A percentile compares a stretch with the other conserved stretches of the same genome.
These are phyloP conservation scores for Siderastrea siderea DNA, from an alignment of 92 coral and sea anemone species.

Conservation along the genomic window DNA sequence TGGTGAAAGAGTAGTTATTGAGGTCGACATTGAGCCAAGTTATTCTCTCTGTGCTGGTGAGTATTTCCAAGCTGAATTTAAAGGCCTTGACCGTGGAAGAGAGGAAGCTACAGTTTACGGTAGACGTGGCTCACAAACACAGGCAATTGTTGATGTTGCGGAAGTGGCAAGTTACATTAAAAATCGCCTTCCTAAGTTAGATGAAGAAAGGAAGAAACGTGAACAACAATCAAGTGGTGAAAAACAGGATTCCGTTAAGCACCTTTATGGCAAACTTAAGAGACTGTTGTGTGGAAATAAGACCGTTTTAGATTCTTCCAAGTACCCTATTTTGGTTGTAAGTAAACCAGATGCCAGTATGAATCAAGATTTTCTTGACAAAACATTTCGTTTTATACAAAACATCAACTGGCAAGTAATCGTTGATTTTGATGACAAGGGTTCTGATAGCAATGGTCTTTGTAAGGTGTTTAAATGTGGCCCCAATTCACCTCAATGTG, in stretches of 20 bases:
- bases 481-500: constrained; percentile 20
- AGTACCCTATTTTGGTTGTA: constrained; percentile 22
- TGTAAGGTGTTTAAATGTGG: constrained; percentile 31
- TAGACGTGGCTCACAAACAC: constrained; percentile 50
- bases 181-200: constrained; percentile 45
- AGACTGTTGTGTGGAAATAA: constrained; percentile 53
- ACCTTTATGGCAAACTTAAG: constrained; percentile 31
- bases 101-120: constrained; percentile 4
- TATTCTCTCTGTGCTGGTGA: constrained; percentile 39
- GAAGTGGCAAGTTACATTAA: constrained; percentile 16
- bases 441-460: constrained; percentile 36
- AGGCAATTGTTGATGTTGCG: not conserved
- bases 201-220: constrained; percentile 23
- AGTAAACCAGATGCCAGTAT: constrained; percentile 16
- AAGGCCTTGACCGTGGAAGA: constrained; percentile 16
- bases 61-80: constrained; percentile 33
- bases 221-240: constrained; percentile 7
- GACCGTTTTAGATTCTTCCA: constrained; percentile 5
- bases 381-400: constrained; percentile 17
- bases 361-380: not conserved
- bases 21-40: constrained; percentile 63
- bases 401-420: constrained; percentile 9
- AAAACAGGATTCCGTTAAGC: not conserved
- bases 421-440: constrained; percentile 48
- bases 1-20: constrained; percentile 25